Evolutionary conservation across 37 sponge, comb jelly and placozoan species (phyloP).

Genomic region (Oscarella lobularis): DNA sequence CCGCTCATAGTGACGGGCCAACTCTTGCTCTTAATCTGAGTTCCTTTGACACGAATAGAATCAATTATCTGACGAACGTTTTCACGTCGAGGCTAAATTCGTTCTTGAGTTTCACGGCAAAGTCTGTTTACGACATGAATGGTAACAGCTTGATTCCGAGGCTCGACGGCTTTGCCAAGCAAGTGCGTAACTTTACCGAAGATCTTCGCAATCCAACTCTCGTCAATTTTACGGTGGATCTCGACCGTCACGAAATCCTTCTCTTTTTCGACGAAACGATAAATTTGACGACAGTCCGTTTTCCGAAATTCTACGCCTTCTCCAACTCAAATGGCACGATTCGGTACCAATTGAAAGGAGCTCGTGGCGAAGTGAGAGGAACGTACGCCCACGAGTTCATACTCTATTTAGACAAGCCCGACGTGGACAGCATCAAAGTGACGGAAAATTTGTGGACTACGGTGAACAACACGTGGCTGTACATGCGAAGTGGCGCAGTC

Average conservation of each 20-base stretch:
- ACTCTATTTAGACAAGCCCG: constrained; percentile 30
- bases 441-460: constrained; percentile 54
- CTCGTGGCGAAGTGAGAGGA: constrained; percentile 31
- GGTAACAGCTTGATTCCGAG: constrained; percentile 45
- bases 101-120: constrained; percentile 35
- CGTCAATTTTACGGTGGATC: constrained; percentile 66
- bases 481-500: constrained; percentile 48
- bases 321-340: constrained; percentile 49
- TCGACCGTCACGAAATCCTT: constrained; percentile 45
- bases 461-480: constrained; percentile 53
- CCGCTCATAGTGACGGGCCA: constrained; percentile 15
- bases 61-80: constrained; percentile 50
- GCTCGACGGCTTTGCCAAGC: constrained; percentile 21
- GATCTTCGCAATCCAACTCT: constrained; percentile 53
- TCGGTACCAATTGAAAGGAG: constrained; percentile 44
- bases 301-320: constrained; percentile 39
- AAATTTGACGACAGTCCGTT: constrained; percentile 40
- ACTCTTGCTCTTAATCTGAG: constrained; percentile 30
- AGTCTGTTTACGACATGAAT: constrained; percentile 63
- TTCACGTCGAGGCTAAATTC: constrained; percentile 55
- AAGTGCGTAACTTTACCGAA: constrained; percentile 22
- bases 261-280: constrained; percentile 76
- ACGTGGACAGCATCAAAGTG: constrained; percentile 55
- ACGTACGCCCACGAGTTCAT: constrained; percentile 47
- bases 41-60: constrained; percentile 36